A percentile compares a stretch with the other conserved stretches of the same genome.
These are phyloP conservation scores for Calameuta pallipes DNA, from an alignment of 2,888 invertebrate species.

Conservation along the genomic window DNA sequence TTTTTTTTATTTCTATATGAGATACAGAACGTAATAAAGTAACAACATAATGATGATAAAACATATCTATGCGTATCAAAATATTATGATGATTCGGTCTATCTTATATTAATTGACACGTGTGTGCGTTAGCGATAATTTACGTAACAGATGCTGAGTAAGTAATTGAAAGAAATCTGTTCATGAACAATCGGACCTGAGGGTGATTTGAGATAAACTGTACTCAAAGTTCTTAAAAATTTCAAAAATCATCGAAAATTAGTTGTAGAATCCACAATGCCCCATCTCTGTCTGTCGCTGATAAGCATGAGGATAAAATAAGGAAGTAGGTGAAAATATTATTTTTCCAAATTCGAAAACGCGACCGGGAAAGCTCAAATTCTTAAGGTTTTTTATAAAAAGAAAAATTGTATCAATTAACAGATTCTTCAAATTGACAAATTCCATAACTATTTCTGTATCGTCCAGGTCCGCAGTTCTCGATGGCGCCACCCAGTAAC, in stretches of 20 bases:
- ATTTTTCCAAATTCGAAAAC: neutral
- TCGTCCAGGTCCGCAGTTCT: constrained; percentile 81
- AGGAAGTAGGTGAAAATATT: neutral
- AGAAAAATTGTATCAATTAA: constrained; percentile 23
- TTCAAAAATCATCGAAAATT: neutral
- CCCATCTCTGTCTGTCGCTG: neutral
- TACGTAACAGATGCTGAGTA: neutral
- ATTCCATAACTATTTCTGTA: constrained; percentile 77
- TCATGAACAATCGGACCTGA: neutral
- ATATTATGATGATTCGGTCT: neutral
- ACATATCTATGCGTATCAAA: neutral
- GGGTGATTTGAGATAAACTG: neutral
- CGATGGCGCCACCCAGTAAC: constrained; percentile 74
- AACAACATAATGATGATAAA: neutral
- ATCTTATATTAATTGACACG: neutral
- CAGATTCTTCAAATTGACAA: constrained; percentile 64
- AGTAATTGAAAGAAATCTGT: neutral
- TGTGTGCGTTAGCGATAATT: neutral
- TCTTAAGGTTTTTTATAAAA: neutral
- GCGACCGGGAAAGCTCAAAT: neutral
- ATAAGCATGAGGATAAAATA: neutral
- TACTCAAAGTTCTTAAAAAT: neutral
- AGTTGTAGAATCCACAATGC: neutral
- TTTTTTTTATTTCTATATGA: neutral
- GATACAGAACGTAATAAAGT: neutral